A percentile compares a stretch with the other conserved stretches of the same genome.
Conservation (phyloP, 2,888 invertebrate genomes). For the Acronicta leporina region DNA sequence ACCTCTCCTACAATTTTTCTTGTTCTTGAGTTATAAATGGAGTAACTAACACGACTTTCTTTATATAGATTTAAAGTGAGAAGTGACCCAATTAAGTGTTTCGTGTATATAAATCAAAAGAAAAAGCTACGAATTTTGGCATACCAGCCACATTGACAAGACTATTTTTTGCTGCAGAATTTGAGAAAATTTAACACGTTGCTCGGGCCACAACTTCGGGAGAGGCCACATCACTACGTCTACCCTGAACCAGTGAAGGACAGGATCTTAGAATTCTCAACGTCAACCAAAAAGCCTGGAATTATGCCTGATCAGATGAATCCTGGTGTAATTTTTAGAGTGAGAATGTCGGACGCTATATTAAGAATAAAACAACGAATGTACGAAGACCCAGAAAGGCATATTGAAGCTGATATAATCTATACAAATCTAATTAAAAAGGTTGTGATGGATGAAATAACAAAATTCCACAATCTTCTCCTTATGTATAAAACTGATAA, state of each 20-base stretch:
- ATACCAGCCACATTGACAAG: slow-evolving; percentile 45
- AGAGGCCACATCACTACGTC: slow-evolving; percentile 81
- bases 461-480: slow-evolving; percentile 81
- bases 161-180: slow-evolving; percentile 73
- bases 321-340: slow-evolving; percentile 83
- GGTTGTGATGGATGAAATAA: slow-evolving; percentile 84
- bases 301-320: slow-evolving; percentile 85
- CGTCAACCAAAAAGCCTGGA: slow-evolving; percentile 75
- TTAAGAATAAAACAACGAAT: slow-evolving; percentile 82
- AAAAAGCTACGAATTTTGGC: slow-evolving; percentile 4
- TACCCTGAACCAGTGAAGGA: slow-evolving; percentile 85
- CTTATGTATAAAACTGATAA: slow-evolving; percentile 85
- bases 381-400: slow-evolving; percentile 84
- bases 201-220: slow-evolving; percentile 78
- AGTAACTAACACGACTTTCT: too few relatives aligned
- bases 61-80: slow-evolving; percentile 1
- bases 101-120: slow-evolving; percentile 4
- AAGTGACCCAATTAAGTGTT: slow-evolving; percentile 16
- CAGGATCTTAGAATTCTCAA: slow-evolving; percentile 76
- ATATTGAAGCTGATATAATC: slow-evolving; percentile 84
- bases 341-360: slow-evolving; percentile 85
- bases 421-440: slow-evolving; percentile 85
- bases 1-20: too few relatives aligned
- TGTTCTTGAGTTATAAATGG: too few relatives aligned
- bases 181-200: slow-evolving; percentile 71